Evolutionary conservation across 2,888 invertebrate species (phyloP), one percentile per base, ranked within the genome.

Genomic region (Mesoligia furuncula): DNA sequence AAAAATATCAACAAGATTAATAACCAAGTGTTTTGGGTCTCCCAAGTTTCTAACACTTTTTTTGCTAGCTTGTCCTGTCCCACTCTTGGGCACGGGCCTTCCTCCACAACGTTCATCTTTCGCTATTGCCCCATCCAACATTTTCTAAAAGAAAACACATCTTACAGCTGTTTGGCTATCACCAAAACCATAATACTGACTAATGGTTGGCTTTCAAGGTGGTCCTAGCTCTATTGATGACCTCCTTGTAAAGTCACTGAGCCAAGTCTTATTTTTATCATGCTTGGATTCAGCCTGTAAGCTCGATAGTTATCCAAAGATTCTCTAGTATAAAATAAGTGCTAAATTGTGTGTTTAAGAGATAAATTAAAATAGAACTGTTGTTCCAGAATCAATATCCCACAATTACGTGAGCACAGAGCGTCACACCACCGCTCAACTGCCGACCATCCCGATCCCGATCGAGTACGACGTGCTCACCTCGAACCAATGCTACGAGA

Each of bases 321-420:
- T 31, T 17, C 15, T 27, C 15, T 27, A 7, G 2, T 59, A 27
- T 2, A n/a, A 57, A 57, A n/a, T n/a, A n/a, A 57, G 57, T n/a
- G n/a, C 57, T 57, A 13, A 57, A 57, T 57, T 57, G 57, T 57
- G 11, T 57, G 57, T n/a, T 57, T 13, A 59, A 7, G 15, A 27
- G 17, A 59, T 27, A 27, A 59, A 17, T 17, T 8, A 17, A 27
- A 59, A 17, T 15, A 59, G 7, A 31, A 8, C 27, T 31, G 8
- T 61, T 65, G n/a, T 94, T 94, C 8, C 94, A 97, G 97, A 96
- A 89, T 97, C 97, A 70, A 96, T 97, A 93, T 93, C 96, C 73
- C 96, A 96, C 92, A 95, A 93, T 81, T 97, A 97, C 84, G 95
- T 96, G 85, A 96, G 95, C 90, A 92, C 92, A 45, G 97, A 97